These are phyloP conservation scores for Naja naja DNA, from an alignment of 2,113 vertebrate species.

Conservation along the genomic window DNA sequence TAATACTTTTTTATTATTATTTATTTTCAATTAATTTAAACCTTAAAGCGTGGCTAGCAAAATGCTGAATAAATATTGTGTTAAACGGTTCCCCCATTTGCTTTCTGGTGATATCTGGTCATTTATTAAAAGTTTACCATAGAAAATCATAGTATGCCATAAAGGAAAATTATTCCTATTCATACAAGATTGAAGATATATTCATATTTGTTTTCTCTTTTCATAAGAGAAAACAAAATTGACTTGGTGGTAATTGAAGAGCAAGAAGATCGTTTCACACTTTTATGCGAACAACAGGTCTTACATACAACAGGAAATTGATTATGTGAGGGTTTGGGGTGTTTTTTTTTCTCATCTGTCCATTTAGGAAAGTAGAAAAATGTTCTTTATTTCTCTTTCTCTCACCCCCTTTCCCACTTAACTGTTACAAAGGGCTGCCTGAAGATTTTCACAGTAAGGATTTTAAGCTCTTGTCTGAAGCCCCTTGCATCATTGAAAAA, in stretches of 20 bases:
- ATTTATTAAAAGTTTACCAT: neutral
- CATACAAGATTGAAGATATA: no score
- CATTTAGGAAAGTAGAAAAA: neutral
- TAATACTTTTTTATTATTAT: neutral
- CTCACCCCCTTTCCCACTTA: neutral
- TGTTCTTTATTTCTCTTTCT: neutral
- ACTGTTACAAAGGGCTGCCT: slow-evolving; percentile 73
- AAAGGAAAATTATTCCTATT: neutral
- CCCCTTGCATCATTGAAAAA: slow-evolving; percentile 87
- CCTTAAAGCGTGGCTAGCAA: neutral
- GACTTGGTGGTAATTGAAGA: neutral
- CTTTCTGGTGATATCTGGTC: neutral
- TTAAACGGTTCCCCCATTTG: neutral
- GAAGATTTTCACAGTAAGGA: slow-evolving; percentile 87
- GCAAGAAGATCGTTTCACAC: neutral
- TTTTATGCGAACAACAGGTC: neutral
- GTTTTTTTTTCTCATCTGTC: neutral
- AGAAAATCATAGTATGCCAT: neutral
- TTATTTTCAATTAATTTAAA: neutral
- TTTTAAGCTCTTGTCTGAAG: slow-evolving; percentile 74
- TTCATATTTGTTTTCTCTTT: no score
- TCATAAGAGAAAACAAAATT: neutral
- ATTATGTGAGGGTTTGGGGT: neutral
- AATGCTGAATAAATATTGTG: neutral
- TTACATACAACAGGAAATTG: neutral